Evolutionary conservation across 2,113 vertebrate genomes (phyloP).

Genomic region (Holacanthus passer): DNA sequence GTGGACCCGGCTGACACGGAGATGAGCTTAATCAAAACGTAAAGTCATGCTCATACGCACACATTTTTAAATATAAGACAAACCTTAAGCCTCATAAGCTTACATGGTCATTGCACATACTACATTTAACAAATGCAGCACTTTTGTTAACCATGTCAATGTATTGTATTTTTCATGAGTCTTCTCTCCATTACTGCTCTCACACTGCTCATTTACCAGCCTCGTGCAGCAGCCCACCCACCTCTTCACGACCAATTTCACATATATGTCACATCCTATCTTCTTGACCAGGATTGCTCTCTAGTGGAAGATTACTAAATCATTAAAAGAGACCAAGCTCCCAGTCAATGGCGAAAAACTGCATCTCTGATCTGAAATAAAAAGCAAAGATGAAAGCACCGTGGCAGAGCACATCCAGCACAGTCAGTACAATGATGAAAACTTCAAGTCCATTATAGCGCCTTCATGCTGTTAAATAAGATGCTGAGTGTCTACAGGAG

Average conservation of each 20-base stretch:
- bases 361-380: slow-evolving; percentile 16
- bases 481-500: not conserved
- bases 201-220: not conserved
- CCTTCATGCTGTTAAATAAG: not conserved
- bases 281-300: slow-evolving; percentile 7
- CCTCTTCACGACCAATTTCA: not conserved
- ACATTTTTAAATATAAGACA: not conserved
- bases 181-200: not conserved
- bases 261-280: not conserved
- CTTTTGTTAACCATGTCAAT: not conserved
- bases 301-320: not conserved
- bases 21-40: slow-evolving; percentile 31
- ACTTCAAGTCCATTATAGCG: not conserved
- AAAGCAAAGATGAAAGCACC: not conserved
- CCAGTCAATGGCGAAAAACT: not conserved
- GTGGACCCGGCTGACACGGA: not conserved
- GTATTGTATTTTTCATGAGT: not conserved
- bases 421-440: not conserved
- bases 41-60: slow-evolving; percentile 18
- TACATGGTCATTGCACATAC: not conserved
- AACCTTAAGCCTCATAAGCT: not conserved
- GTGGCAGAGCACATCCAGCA: not conserved
- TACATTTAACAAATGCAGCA: too few species aligned
- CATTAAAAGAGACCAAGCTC: not conserved
- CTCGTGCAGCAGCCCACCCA: not conserved